Evolutionary conservation across 2,113 vertebrate genomes (phyloP).

Genomic region (Corythornis vintsioides): DNA sequence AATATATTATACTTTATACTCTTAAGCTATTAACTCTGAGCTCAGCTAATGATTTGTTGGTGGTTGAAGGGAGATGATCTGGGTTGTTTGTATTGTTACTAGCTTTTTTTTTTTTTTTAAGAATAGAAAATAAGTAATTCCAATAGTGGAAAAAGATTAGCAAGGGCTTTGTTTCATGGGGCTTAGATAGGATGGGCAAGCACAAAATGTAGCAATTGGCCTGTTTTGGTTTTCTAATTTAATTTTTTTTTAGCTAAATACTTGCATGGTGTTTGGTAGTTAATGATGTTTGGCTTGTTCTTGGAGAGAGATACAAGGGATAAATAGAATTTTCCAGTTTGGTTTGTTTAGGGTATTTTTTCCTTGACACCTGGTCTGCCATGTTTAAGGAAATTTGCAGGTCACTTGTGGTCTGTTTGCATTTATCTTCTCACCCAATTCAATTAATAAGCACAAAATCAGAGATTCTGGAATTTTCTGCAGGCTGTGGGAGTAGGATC

Average conservation of each 20-base stretch:
- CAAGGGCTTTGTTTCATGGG: background rate
- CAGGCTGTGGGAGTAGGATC: background rate
- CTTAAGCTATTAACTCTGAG: slow-evolving; percentile 72
- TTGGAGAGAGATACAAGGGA: background rate
- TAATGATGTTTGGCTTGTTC: background rate
- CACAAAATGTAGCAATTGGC: background rate
- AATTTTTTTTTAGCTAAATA: background rate
- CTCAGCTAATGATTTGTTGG: slow-evolving; percentile 69
- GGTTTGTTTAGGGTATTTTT: background rate
- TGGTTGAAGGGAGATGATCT: slow-evolving; percentile 8
- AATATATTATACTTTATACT: slow-evolving; percentile 72
- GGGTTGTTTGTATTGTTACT: background rate
- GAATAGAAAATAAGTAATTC: slow-evolving; percentile 51
- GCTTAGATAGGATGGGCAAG: background rate
- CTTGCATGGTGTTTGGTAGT: background rate
- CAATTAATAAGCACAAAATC: background rate
- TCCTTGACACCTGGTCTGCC: background rate
- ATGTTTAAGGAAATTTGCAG: background rate
- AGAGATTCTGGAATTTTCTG: background rate
- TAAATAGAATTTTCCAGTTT: background rate
- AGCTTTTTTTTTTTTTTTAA: background rate
- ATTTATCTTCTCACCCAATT: background rate
- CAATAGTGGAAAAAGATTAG: background rate
- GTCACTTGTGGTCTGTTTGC: background rate
- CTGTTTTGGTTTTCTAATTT: background rate